Evolutionary conservation across 2,888 invertebrate species (phyloP), one percentile per base, ranked within the genome.

Genomic region (Spisula solida): DNA sequence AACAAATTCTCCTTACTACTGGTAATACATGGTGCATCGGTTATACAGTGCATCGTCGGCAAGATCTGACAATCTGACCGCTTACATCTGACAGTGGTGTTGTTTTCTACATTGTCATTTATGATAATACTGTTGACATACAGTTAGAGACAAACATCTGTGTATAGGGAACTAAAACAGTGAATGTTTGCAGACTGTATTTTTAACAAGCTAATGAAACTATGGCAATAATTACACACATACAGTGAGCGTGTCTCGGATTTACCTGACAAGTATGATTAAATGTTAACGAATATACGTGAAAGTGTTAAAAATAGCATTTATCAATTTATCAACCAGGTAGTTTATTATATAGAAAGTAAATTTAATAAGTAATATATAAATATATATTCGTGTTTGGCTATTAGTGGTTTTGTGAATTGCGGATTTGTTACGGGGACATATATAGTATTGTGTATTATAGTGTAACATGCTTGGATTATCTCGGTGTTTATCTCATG

Each of bases 41-140:
- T n/a, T 5, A 41, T 41, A 56, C 18, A 55, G 55, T 55, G 20
- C 8, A 75, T 75, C 31, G 75, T n/a, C 75, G 75, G 75, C 75
- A 31, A 75, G 34, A 75, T 75, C 75, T 75, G 75, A 75, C 60
- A 25, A 25, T 66, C 25, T 66, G 25, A 66, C 60, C 25, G 25
- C 41, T 66, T n/a, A 25, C 0, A 20, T 66, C 0, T 51, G 25
- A 25, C 60, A 25, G 60, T 66, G 1, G 60, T 10, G 25, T 25
- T 25, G n/a, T 25, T 66, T 25, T 25, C 60, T 25, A 66, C 25
- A 20, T 25, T 66, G 60, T 66, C 60, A 66, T n/a, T 66, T 66
- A 66, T 66, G 60, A 66, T 66, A 25, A 25, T 6, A 10, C 25
- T 25, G 60, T 66, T 66, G 60, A 25, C 60, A 66, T 66, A 25